Conservation (phyloP, 2,888 invertebrate species). For the Nematopogon swammerdamellus region DNA sequence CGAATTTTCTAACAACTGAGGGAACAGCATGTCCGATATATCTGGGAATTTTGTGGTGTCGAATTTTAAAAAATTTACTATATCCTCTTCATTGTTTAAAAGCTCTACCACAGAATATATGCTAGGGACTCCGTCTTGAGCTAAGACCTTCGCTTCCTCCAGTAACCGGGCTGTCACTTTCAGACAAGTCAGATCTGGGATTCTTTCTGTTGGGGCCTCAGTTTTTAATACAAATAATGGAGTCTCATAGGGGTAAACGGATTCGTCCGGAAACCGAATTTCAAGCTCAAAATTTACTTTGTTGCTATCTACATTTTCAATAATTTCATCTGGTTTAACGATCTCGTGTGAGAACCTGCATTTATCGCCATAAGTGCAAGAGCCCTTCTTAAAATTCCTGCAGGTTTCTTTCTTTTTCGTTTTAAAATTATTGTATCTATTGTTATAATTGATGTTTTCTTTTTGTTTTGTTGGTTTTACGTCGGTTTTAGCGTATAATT, state of each 20-base stretch:
- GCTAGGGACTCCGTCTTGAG: constrained; percentile 67
- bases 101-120: constrained; percentile 70
- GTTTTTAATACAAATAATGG: constrained; percentile 69
- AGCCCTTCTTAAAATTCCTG: constrained; percentile 61
- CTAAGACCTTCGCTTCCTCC: constrained; percentile 63
- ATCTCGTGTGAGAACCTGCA: constrained; percentile 71
- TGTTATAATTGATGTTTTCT: constrained; percentile 31
- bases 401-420: constrained; percentile 58
- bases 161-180: constrained; percentile 64
- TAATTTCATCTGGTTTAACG: constrained; percentile 25
- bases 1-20: constrained; percentile 48
- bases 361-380: constrained; percentile 70
- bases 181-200: constrained; percentile 63
- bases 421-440: constrained; percentile 28
- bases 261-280: constrained; percentile 68
- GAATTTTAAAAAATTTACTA: constrained; percentile 56
- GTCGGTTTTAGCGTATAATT: constrained; percentile 50
- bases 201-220: constrained; percentile 48
- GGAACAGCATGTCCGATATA: constrained; percentile 56
- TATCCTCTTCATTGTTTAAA: constrained; percentile 65
- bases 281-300: constrained; percentile 64
- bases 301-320: constrained; percentile 22
- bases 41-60: constrained; percentile 50
- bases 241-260: constrained; percentile 71
- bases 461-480: constrained; percentile 31